Evolutionary conservation across 2,888 invertebrate species (phyloP).

Genomic region (Emmelina monodactyla): DNA sequence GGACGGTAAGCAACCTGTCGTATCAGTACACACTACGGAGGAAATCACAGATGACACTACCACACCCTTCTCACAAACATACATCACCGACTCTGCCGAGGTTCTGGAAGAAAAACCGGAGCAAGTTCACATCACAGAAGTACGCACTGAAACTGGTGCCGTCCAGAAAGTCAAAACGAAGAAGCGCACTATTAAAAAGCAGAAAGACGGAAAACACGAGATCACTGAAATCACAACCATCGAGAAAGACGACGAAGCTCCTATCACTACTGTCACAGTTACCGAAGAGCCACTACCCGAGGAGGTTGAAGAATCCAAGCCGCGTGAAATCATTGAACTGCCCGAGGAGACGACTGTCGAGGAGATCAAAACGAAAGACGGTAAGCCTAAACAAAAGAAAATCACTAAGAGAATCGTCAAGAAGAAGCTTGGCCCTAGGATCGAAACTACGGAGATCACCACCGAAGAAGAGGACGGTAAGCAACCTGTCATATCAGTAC

Average conservation of each 20-base stretch:
- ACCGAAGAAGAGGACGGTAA: conserved; percentile 16
- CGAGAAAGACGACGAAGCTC: conserved; percentile 35
- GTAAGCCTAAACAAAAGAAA: conserved; percentile 22
- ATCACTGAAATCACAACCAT: conserved; percentile 48
- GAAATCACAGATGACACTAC: conserved; percentile 24
- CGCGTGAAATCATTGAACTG: conserved; percentile 17
- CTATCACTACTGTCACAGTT: conserved; percentile 26
- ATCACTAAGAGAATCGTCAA: conserved; percentile 24
- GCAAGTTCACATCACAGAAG: conserved; percentile 15
- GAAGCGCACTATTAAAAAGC: conserved; percentile 41
- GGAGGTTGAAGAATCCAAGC: conserved; percentile 19
- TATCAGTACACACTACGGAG: conserved; percentile 34
- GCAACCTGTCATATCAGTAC: conserved; percentile 23
- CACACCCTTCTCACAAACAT: conserved; percentile 15
- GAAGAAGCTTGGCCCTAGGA: conserved; percentile 23
- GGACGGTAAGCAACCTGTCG: conserved; percentile 36
- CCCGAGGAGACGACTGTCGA: conserved; percentile 26
- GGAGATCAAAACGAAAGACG: conserved; percentile 26
- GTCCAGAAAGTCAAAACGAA: conserved; percentile 26
- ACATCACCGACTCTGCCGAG: conserved; percentile 18
- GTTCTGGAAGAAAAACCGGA: conserved; percentile 20
- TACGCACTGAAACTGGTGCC: conserved; percentile 18
- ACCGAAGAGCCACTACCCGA: conserved; percentile 21
- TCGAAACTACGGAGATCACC: conserved; percentile 20
- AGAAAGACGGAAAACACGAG: conserved; percentile 42